Evolutionary conservation across 1,140 invertebrate genomes (phyloP).

Genomic region (Drosophila varians): DNA sequence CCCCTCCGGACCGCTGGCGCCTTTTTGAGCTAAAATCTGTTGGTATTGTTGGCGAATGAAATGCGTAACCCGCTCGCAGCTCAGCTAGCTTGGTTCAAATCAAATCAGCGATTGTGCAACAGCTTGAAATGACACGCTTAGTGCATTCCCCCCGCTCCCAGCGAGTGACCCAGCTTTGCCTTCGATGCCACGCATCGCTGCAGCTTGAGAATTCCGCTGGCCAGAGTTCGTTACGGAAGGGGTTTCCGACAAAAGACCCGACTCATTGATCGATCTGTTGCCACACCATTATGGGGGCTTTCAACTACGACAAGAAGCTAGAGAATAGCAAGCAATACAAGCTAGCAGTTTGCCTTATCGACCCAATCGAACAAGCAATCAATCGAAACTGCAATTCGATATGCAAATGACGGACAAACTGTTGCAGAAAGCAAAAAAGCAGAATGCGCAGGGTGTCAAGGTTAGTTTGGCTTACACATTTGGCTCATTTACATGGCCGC

Average conservation of each 20-base stretch:
- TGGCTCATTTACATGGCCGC: slow-evolving; percentile 44
- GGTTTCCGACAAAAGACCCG: slow-evolving; percentile 28
- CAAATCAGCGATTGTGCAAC: slow-evolving; percentile 74
- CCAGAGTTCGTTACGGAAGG: not conserved
- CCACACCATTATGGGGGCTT: slow-evolving; percentile 22
- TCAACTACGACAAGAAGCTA: not conserved
- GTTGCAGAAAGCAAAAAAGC: slow-evolving; percentile 33
- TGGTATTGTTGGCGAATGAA: slow-evolving; percentile 34
- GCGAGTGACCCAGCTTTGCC: slow-evolving; percentile 16
- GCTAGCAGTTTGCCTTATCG: slow-evolving; percentile 21
- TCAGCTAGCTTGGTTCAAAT: slow-evolving; percentile 53
- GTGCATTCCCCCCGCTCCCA: slow-evolving; percentile 30
- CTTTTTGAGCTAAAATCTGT: slow-evolving; percentile 6
- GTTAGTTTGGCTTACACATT: slow-evolving; percentile 55
- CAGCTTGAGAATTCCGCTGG: slow-evolving; percentile 52
- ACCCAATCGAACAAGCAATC: slow-evolving; percentile 56
- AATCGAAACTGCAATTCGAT: slow-evolving; percentile 62
- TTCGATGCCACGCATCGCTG: slow-evolving; percentile 61
- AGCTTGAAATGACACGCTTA: slow-evolving; percentile 76
- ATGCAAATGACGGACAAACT: slow-evolving; percentile 73
- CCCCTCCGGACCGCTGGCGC: not conserved
- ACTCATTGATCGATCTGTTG: slow-evolving; percentile 47
- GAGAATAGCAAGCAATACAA: slow-evolving; percentile 8
- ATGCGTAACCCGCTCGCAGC: slow-evolving; percentile 68
- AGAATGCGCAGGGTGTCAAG: slow-evolving; percentile 42